Evolutionary conservation across 1,140 invertebrate species (phyloP), one percentile per base, ranked within the genome.

Genomic region (Drosophila nigrodunni): DNA sequence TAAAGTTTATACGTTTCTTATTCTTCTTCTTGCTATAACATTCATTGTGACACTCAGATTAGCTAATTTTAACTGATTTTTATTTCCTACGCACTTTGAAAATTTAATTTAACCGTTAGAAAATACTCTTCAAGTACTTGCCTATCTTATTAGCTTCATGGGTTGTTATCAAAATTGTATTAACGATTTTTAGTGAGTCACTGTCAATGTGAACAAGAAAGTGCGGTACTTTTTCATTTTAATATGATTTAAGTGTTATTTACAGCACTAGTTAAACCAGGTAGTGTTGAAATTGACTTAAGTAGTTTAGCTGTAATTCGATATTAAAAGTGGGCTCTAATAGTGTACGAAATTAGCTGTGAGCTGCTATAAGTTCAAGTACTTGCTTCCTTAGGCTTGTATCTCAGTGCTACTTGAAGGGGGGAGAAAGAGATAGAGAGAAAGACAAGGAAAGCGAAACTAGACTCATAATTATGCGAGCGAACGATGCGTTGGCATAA

Each of bases 401-500:
- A 44, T 18, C n/a, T 35, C 49, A 1, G 55, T 37, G 21, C 18
- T 21, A 21, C 18, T 21, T 21, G 18, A 21, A 21, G 18, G 18
- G 18, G 0, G 18, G 2, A 21, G 18, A 21, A 21, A 21, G 18
- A 21, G 1, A 21, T 0, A 21, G 18, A 21, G 18, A 21, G 1
- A 21, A 1, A 21, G 18, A 21, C 18, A 21, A 21, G n/a, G 50
- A 4, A 2, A 2, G 55, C 35, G 11, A 30, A 41, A 34, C 47
- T 49, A 52, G 52, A 44, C 74, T 2, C 25, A 30, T 30, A 78
- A 78, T 75, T 78, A 74, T 41, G 65, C 60, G 52, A 75, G 49
- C 21, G 58, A 70, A 70, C 66, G 60, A 65, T 70, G 47, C 65
- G 72, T 74, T 66, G 72, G 61, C 72, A 52, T 67, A 78, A 78